Conservation (phyloP, 2,888 invertebrate species). For the Thysanoteuthis rhombus region DNA sequence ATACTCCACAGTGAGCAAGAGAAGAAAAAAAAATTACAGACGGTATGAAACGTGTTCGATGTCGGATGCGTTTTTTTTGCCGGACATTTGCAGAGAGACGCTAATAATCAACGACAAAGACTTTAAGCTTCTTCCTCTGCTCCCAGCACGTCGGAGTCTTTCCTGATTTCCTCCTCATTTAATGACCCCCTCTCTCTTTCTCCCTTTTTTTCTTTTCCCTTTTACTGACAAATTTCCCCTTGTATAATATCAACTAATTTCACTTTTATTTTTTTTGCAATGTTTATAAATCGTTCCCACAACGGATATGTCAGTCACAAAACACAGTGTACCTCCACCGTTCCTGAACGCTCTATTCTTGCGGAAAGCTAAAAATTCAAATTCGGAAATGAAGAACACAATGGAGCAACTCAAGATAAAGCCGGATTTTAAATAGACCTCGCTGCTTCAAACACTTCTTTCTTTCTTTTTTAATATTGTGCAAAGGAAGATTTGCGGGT, state of each 20-base stretch:
- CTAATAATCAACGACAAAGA: background rate
- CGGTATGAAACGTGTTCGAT: background rate
- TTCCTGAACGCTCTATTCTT: background rate
- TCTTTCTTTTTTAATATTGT: background rate
- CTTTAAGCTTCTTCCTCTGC: background rate
- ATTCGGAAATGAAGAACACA: background rate
- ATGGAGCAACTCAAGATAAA: background rate
- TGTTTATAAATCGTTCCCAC: too few relatives aligned
- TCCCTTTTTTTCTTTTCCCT: background rate
- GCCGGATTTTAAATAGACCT: background rate
- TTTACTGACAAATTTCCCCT: background rate
- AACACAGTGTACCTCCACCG: background rate
- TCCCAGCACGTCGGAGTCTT: background rate
- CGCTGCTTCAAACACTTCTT: too few relatives aligned
- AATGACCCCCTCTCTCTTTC: background rate
- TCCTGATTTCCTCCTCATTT: background rate
- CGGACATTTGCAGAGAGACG: background rate
- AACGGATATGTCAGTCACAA: background rate
- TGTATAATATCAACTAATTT: too few relatives aligned
- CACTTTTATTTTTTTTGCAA: too few relatives aligned
- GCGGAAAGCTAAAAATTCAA: background rate
- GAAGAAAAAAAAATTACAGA: background rate
- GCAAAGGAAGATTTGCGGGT: background rate
- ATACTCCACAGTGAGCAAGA: background rate
- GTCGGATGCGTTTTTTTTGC: background rate